These are phyloP conservation scores for Mya arenaria DNA, from an alignment of 1,140 invertebrate genomes.

Conservation along the genomic window DNA sequence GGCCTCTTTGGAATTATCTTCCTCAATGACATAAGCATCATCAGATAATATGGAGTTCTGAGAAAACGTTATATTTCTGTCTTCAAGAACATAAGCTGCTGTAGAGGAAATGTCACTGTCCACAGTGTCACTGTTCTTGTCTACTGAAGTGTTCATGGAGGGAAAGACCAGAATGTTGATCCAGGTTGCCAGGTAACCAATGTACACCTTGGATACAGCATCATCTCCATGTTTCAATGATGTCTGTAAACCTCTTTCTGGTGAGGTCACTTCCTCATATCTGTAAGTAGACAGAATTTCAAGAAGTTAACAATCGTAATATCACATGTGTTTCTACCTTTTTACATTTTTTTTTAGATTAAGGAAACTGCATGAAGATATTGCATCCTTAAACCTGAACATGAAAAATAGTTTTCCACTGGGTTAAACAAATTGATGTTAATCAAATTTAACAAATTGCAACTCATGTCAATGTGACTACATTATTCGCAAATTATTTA, in stretches of 20 bases:
- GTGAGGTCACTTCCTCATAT: conserved; percentile 30
- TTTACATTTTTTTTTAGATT: no score
- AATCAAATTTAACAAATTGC: no score
- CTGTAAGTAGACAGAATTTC: no score
- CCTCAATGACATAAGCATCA: neutral
- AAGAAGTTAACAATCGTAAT: no score
- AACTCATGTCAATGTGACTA: no score
- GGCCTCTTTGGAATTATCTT: neutral
- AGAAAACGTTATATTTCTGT: neutral
- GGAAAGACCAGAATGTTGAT: conserved; percentile 26
- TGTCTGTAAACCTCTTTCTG: neutral
- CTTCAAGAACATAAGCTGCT: neutral
- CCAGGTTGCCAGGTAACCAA: conserved; percentile 45
- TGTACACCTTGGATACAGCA: conserved; percentile 42
- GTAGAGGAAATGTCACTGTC: neutral
- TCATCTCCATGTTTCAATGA: conserved; percentile 26
- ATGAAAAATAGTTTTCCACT: no score
- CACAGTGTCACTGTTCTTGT: neutral
- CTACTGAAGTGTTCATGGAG: neutral
- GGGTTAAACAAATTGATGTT: no score
- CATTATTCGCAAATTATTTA: no score
- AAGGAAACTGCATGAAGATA: no score
- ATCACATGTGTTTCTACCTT: no score
- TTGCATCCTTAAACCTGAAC: no score
- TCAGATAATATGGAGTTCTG: neutral